Base-by-base conservation (phyloP, 2,113 vertebrate species). In the Tylochromis polylepis region DNA sequence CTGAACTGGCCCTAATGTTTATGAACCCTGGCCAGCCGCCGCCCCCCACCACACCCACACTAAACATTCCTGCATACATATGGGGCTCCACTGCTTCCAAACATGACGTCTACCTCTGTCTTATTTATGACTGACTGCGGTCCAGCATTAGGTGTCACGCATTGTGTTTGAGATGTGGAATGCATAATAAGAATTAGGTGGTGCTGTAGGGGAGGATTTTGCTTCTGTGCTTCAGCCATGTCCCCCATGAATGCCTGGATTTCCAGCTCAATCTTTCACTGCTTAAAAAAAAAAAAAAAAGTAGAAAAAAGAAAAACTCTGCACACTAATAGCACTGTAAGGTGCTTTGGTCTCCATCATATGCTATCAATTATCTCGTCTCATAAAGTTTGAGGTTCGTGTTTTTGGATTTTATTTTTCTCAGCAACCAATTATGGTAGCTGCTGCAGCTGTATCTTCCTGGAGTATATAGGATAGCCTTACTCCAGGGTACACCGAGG, bases 61-160 rank as follows among this genome's bases (percentile, higher is more conserved):
- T 49, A 34, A 70, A 79, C 93, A 95, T 95, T 95, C 93, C 91
- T 93, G 89, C 94, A 94, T 95, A 82, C 91, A 89, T 92, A 78
- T 91, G 82, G 92, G 87, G 81, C 87, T 88, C 38, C 3, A 51
- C 67, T 8, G 85, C 85, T 70, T 81, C 88, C 91, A 88, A 16
- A 4, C 22, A 91, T 94, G 95, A 94, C 90, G 91, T 93, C 85
- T 70, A 82, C 56, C 57, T 59, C 78, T 65, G 67, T 70, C 87
- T 93, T 92, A 94, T 93, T 90, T 93, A 94, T 93, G 86, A 94
- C 67, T 38, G 84, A 88, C 83, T 87, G 49, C 20, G 18, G 65
- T 79, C 70, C 72, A 86, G 22, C 31, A 20, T 77, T 58, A 82
- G 93, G 83, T 87, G 85, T 88, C 75, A 80, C 1, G 8, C 58